Base-by-base conservation (phyloP, 1,140 invertebrate genomes). In the Nasonia giraulti region DNA sequence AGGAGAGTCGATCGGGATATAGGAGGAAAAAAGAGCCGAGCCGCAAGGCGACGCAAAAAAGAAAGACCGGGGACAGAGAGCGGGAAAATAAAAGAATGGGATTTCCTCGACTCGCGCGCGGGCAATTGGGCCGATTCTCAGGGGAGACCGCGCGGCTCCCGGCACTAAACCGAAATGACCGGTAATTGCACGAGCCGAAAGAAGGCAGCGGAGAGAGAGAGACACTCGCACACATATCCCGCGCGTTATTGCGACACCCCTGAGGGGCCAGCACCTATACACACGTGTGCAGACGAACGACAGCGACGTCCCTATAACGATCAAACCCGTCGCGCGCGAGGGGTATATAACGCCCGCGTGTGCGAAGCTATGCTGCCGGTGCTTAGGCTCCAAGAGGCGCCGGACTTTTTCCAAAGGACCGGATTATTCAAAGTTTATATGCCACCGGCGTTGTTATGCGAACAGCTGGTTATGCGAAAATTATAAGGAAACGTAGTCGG, bases 81-180 rank as follows among this genome's bases (percentile, higher is more conserved):
- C 17, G 55, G 3, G 14, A 83, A 76, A 83, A 62, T 76, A 83
- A 76, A 83, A 55, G 27, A 76, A 76, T 76, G 73, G n/a, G 27
- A 83, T 76, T 80, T 83, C 12, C 55, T 83, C 73, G 44, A 44
- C 11, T 23, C 69, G 23, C 47, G 40, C 55, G 62, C 7, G 2
- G 40, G 71, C 80, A 82, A 82, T 82, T 82, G 69, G 31, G 33
- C 75, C 75, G 85, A 85, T 80, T 87, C 88, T 87, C 85, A 5
- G 78, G 55, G 80, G 87, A 82, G 40, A 27, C 4, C n/a, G 40
- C 40, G 40, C 40, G n/a, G 17, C 55, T 44, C 31, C 2, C 83
- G 82, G 85, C 83, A 88, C 87, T 89, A 89, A 87, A 89, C 86
- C 85, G 85, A 89, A 89, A 89, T 89, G 88, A 89, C 88, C 89